phyloP scores from a whole-genome alignment of 2,888 invertebrate species.

The Caradrina kadenii region DNA sequence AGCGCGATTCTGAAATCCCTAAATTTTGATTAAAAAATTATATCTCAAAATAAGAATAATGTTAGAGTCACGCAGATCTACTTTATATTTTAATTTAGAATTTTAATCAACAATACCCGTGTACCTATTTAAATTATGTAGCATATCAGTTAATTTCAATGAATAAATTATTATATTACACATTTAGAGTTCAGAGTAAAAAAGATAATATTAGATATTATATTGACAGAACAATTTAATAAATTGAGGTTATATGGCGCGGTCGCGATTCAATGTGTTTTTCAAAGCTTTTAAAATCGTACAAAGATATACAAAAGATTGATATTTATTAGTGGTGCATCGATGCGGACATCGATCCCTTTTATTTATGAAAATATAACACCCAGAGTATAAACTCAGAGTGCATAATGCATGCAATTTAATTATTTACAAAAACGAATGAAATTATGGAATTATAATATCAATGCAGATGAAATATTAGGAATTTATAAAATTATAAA shows the following conservation, averaged over 20 bases:
- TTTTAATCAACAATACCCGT: conserved; percentile 45
- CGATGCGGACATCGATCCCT: background rate
- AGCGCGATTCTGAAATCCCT: conserved; percentile 23
- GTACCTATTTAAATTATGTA: conserved; percentile 54
- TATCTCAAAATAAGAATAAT: conserved; percentile 20
- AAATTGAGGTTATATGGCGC: conserved; percentile 10
- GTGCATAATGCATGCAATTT: conserved; percentile 12
- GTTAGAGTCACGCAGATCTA: conserved; percentile 16
- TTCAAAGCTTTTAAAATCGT: no score
- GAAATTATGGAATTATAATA: conserved; percentile 54
- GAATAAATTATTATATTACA: conserved; percentile 41
- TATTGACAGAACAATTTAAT: conserved; percentile 31
- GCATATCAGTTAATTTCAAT: conserved; percentile 59
- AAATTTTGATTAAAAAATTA: background rate
- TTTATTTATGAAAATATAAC: conserved; percentile 6
- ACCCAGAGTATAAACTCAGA: background rate
- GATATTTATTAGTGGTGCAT: conserved; percentile 1
- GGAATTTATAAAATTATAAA: conserved; percentile 11
- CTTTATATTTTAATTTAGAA: conserved; percentile 30
- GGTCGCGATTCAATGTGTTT: conserved; percentile 8
- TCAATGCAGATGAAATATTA: conserved; percentile 50
- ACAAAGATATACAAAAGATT: background rate
- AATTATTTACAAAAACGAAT: conserved; percentile 33
- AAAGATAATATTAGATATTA: conserved; percentile 14
- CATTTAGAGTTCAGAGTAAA: conserved; percentile 35